Conservation (phyloP, 1,140 invertebrate genomes). For the Leptinotarsa lineolata region DNA sequence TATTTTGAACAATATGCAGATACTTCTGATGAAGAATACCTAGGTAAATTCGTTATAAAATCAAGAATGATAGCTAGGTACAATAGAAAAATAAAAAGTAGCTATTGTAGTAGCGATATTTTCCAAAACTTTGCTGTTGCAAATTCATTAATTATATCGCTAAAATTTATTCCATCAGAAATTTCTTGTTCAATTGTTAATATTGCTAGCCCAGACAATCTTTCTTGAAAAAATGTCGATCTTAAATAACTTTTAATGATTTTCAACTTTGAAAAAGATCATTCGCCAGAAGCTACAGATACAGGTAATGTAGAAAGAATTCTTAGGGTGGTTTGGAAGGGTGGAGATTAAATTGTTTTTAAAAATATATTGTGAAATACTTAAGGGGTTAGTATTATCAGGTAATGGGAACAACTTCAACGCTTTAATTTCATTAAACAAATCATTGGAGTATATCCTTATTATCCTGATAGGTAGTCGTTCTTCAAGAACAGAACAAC, state of each 20-base stretch:
- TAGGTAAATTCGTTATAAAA: conserved; percentile 19
- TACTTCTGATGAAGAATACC: conserved; percentile 17
- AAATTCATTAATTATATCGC: conserved; percentile 24
- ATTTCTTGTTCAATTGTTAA: conserved; percentile 25
- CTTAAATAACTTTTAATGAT: conserved; percentile 44
- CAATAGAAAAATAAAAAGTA: conserved; percentile 21
- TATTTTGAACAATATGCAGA: too few relatives aligned
- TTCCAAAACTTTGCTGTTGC: too few relatives aligned
- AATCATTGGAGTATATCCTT: too few relatives aligned
- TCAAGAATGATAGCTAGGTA: conserved; percentile 13
- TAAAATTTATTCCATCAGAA: conserved; percentile 14
- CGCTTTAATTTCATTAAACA: too few relatives aligned
- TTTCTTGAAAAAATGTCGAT: conserved; percentile 38
- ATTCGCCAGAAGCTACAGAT: conserved; percentile 36
- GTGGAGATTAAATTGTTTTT: too few relatives aligned
- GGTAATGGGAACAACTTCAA: too few relatives aligned
- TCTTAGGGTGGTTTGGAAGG: conserved; percentile 28
- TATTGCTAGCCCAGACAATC: conserved; percentile 21
- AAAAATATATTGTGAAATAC: conserved; percentile 21
- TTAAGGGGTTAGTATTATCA: conserved; percentile 17
- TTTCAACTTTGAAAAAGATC: too few relatives aligned
- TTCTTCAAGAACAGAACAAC: too few relatives aligned
- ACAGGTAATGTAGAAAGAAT: conserved; percentile 42
- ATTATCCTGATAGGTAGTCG: too few relatives aligned
- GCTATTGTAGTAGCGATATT: conserved; percentile 18